Percentiles rank a stretch among this genome's conserved stretches.
Conservation (phyloP, 2,888 invertebrate species). For the Merodon equestris region DNA sequence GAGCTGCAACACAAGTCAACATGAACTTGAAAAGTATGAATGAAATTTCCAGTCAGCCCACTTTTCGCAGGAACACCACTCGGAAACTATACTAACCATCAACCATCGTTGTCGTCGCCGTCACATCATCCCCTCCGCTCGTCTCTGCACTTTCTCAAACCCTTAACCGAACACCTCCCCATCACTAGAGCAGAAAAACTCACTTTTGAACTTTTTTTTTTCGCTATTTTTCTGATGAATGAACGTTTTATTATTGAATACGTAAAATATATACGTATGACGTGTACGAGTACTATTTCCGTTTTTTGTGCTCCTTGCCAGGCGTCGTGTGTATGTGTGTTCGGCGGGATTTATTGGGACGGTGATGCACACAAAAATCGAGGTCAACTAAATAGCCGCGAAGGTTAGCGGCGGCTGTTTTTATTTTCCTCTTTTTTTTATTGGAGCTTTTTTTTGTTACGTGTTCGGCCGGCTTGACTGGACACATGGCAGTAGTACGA, state of each 20-base stretch:
- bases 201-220: constrained; percentile 28
- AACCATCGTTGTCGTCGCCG: not conserved
- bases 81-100: constrained; percentile 59
- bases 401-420: constrained; percentile 51
- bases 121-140: not conserved
- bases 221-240: constrained; percentile 61
- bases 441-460: not conserved
- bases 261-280: constrained; percentile 34
- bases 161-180: constrained; percentile 31
- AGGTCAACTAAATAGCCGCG: constrained; percentile 67
- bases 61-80: constrained; percentile 42
- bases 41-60: constrained; percentile 65
- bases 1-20: constrained; percentile 53
- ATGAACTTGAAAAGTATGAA: constrained; percentile 69
- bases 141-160: constrained; percentile 1
- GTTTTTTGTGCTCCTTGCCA: constrained; percentile 23
- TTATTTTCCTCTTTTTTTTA: too few relatives aligned
- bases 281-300: constrained; percentile 6
- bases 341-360: constrained; percentile 39
- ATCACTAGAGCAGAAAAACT: constrained; percentile 31
- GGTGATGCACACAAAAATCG: constrained; percentile 61
- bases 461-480: constrained; percentile 7
- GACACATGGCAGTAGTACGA: constrained; percentile 41
- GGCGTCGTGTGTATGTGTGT: constrained; percentile 24
- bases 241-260: constrained; percentile 66